phyloP scores from a whole-genome alignment of 2,888 invertebrate species.

The Dione juno region DNA sequence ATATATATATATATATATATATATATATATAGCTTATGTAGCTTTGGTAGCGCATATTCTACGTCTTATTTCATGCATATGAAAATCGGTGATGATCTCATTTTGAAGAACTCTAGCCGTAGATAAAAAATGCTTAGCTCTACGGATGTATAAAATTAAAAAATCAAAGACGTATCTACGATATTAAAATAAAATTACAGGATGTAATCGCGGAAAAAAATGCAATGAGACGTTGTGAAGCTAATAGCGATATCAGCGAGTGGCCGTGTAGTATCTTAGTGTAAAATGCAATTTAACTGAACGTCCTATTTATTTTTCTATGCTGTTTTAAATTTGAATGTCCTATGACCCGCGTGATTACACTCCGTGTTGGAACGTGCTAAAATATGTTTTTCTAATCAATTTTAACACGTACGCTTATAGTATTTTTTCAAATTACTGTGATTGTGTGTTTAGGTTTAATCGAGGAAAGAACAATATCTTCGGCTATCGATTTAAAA shows the following conservation, averaged over 20 bases:
- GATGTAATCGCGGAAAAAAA: not conserved
- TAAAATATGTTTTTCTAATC: not conserved
- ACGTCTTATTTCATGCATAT: no score
- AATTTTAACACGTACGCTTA: constrained; percentile 1
- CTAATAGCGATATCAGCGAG: not conserved
- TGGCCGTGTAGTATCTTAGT: not conserved
- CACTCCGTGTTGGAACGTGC: not conserved
- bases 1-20: no score
- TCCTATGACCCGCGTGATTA: not conserved
- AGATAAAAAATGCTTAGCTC: no score
- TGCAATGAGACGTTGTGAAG: not conserved
- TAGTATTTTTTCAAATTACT: constrained; percentile 17
- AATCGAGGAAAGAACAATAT: constrained; percentile 10
- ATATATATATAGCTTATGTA: no score
- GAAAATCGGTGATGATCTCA: no score
- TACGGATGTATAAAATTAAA: no score
- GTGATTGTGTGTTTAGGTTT: constrained; percentile 6
- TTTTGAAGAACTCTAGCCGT: no score
- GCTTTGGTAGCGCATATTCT: no score
- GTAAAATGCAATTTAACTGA: constrained; percentile 1
- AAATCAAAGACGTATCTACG: no score
- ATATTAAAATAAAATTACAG: not conserved
- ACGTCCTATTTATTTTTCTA: constrained; percentile 13
- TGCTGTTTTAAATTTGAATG: constrained; percentile 10
- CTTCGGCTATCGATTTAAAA: not conserved